Conservation (phyloP, 2,888 invertebrate species). For the Habroteleia sp. region DNA sequence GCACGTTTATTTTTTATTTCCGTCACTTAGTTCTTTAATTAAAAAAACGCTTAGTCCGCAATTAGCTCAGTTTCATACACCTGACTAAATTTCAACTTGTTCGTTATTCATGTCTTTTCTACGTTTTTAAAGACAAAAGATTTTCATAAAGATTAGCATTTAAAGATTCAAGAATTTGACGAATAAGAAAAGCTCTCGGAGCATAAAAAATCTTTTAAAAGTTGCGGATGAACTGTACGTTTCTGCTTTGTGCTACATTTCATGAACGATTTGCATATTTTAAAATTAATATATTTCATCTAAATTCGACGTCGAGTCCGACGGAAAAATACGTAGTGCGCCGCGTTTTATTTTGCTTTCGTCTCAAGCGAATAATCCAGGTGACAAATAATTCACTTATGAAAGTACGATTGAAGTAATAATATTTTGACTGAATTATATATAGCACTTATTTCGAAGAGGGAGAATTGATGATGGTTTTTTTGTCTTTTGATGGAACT, state of each 20-base stretch:
- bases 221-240: background rate
- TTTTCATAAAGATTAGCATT: slow-evolving; percentile 26
- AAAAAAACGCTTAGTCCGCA: background rate
- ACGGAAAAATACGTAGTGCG: background rate
- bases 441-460: too few species aligned
- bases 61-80: background rate
- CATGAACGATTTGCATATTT: slow-evolving; percentile 27
- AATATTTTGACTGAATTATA: too few species aligned
- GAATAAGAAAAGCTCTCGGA: slow-evolving; percentile 1
- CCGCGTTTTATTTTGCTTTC: background rate
- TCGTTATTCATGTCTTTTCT: slow-evolving; percentile 10
- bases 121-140: slow-evolving; percentile 14
- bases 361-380: background rate
- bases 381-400: background rate
- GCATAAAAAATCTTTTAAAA: slow-evolving; percentile 15
- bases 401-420: too few species aligned
- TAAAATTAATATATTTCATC: slow-evolving; percentile 28
- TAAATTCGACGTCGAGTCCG: slow-evolving; percentile 2
- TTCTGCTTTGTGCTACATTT: slow-evolving; percentile 7
- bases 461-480: too few species aligned
- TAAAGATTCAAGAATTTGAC: slow-evolving; percentile 15
- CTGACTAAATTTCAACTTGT: background rate
- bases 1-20: too few species aligned
- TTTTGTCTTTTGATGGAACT: too few species aligned
- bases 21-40: too few species aligned